Conservation (phyloP, 2,113 vertebrate species). For the Oncorhynchus keta region DNA sequence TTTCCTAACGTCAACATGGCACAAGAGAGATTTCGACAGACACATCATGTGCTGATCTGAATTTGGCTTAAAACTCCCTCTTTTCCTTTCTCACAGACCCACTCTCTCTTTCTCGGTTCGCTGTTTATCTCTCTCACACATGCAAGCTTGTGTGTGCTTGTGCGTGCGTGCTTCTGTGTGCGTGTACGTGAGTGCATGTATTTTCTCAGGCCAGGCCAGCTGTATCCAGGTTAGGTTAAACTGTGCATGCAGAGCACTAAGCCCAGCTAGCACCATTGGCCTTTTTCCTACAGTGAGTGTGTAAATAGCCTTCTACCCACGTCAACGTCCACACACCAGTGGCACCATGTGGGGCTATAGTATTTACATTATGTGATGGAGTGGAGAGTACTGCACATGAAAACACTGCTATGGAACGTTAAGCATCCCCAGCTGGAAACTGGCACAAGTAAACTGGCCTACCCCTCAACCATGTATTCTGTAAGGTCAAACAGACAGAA, state of each 20-base stretch:
- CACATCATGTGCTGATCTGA: background rate
- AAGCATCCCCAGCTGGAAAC: background rate
- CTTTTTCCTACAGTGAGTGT: background rate
- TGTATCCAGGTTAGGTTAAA: background rate
- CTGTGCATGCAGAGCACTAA: background rate
- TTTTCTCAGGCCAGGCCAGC: background rate
- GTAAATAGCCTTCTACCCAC: background rate
- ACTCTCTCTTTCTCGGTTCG: background rate
- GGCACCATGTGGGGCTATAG: background rate
- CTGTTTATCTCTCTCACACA: background rate
- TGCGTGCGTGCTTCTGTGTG: background rate
- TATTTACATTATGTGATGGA: background rate
- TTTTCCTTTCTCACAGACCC: background rate
- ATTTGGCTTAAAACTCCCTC: background rate
- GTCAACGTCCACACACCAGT: background rate
- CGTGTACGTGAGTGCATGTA: background rate
- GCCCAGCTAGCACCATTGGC: background rate
- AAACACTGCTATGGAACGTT: background rate
- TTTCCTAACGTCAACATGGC: background rate
- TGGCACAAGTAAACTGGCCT: background rate
- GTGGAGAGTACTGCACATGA: background rate
- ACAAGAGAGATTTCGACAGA: background rate
- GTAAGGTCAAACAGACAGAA: no score
- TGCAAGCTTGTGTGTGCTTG: background rate
- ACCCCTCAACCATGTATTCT: background rate